Evolutionary conservation across 2,888 invertebrate genomes (phyloP).

Genomic region (Epistrophella euchroma): DNA sequence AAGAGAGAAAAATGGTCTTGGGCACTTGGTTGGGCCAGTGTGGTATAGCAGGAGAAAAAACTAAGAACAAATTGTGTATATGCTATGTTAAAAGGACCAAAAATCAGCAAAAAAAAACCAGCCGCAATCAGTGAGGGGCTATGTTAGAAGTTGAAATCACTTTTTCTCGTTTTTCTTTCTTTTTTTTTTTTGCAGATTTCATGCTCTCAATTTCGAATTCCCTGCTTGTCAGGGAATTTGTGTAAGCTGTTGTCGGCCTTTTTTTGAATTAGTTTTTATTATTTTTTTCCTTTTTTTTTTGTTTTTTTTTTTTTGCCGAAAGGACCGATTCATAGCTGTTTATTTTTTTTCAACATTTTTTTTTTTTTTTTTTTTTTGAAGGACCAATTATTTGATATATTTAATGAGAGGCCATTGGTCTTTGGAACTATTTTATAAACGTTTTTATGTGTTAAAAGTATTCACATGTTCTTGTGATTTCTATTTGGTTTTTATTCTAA

Average conservation of each 20-base stretch:
- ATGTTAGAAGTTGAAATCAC: conserved; percentile 51
- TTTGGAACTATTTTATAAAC: background rate
- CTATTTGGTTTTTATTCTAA: conserved; percentile 11
- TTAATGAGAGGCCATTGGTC: conserved; percentile 9
- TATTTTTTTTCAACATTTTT: background rate
- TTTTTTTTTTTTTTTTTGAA: background rate
- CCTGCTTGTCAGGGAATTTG: conserved; percentile 56
- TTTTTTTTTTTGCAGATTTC: conserved; percentile 34
- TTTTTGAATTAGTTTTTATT: conserved; percentile 26
- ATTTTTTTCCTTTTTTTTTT: too few species aligned
- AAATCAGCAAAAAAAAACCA: conserved; percentile 56
- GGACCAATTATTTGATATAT: conserved; percentile 13
- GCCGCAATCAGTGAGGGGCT: conserved; percentile 66
- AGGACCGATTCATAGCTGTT: conserved; percentile 26
- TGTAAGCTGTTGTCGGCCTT: conserved; percentile 36
- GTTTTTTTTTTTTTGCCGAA: conserved; percentile 12
- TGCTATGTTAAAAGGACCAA: conserved; percentile 32
- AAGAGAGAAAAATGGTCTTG: conserved; percentile 2
- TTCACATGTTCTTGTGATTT: background rate
- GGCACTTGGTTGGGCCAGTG: background rate
- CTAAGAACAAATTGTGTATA: conserved; percentile 6
- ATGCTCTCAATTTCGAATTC: conserved; percentile 59
- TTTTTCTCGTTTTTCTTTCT: conserved; percentile 5
- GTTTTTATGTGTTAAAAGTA: background rate
- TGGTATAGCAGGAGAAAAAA: background rate